A percentile compares a stretch with the other conserved stretches of the same genome.
Evolutionary conservation across 92 coral and sea anemone species (phyloP).

Genomic region (Isaurus tuberculatus): DNA sequence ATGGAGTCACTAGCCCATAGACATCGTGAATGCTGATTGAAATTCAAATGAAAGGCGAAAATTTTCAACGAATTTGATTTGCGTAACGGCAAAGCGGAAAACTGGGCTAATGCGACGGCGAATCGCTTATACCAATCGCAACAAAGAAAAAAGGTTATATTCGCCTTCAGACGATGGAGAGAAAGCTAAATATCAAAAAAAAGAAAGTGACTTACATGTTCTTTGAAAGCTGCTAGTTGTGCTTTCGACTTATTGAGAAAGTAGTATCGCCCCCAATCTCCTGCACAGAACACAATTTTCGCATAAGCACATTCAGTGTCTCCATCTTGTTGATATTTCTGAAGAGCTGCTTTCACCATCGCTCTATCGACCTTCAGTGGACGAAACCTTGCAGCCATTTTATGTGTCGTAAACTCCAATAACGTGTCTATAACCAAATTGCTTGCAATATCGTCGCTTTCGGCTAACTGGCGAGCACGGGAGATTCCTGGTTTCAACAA

Average conservation of each 20-base stretch:
- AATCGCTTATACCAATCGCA: not conserved
- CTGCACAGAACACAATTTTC: slow-evolving; percentile 80
- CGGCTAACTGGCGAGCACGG: slow-evolving; percentile 93
- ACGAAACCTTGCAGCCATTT: slow-evolving; percentile 97
- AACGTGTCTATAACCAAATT: slow-evolving; percentile 82
- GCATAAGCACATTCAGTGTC: slow-evolving; percentile 82
- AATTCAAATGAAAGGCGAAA: not conserved
- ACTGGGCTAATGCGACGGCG: not conserved
- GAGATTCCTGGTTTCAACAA: slow-evolving; percentile 80
- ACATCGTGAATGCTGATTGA: not conserved
- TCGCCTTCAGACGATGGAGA: not conserved
- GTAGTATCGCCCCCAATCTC: slow-evolving; percentile 90
- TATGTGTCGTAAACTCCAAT: slow-evolving; percentile 90
- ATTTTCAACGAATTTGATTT: slow-evolving; percentile 22
- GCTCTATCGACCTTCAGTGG: slow-evolving; percentile 85
- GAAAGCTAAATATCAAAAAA: too few species aligned
- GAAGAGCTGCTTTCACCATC: slow-evolving; percentile 72
- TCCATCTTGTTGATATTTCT: slow-evolving; percentile 68
- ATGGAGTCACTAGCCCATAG: not conserved
- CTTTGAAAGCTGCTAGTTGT: slow-evolving; percentile 94
- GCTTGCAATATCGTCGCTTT: slow-evolving; percentile 97
- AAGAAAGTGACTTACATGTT: slow-evolving; percentile 78
- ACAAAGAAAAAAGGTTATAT: not conserved
- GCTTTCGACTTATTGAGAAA: slow-evolving; percentile 87
- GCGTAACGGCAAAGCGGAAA: slow-evolving; percentile 6